phyloP scores from a whole-genome alignment of 2,888 invertebrate genomes.

The Mythimna vitellina region DNA sequence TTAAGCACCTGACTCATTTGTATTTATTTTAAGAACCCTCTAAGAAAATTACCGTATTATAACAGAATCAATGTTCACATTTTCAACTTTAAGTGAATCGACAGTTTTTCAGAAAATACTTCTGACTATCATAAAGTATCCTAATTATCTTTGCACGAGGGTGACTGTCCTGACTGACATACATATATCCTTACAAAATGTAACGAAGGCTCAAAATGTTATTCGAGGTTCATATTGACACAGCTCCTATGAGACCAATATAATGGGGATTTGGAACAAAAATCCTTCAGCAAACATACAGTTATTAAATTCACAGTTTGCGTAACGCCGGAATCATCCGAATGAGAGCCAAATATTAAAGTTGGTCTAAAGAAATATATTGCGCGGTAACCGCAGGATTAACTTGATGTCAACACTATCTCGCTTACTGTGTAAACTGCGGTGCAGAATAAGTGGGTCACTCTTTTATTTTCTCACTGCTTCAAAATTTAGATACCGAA shows the following conservation, averaged over 20 bases:
- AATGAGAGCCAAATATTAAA: conserved; percentile 86
- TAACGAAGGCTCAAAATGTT: conserved; percentile 13
- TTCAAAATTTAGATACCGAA: no score
- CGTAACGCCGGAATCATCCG: conserved; percentile 67
- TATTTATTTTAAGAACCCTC: no score
- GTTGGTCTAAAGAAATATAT: conserved; percentile 83
- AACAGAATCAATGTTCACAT: no score
- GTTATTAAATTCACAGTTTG: conserved; percentile 80
- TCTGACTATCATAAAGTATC: no score
- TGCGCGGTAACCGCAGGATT: conserved; percentile 79
- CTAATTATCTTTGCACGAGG: no score
- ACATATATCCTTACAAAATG: conserved; percentile 11
- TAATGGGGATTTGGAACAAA: conserved; percentile 67
- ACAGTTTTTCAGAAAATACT: no score
- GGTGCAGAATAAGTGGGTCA: conserved; percentile 32
- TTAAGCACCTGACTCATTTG: no score
- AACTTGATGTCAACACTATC: conserved; percentile 78
- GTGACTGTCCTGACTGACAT: conserved; percentile 22
- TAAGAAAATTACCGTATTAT: no score
- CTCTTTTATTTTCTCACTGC: background rate
- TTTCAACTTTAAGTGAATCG: no score
- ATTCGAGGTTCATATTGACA: conserved; percentile 19
- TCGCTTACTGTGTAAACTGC: conserved; percentile 54
- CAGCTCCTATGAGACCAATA: conserved; percentile 60
- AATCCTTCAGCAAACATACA: conserved; percentile 74